These are phyloP conservation scores for Botrylloides violaceus DNA, from an alignment of 23 tunicate species.

Conservation along the genomic window DNA sequence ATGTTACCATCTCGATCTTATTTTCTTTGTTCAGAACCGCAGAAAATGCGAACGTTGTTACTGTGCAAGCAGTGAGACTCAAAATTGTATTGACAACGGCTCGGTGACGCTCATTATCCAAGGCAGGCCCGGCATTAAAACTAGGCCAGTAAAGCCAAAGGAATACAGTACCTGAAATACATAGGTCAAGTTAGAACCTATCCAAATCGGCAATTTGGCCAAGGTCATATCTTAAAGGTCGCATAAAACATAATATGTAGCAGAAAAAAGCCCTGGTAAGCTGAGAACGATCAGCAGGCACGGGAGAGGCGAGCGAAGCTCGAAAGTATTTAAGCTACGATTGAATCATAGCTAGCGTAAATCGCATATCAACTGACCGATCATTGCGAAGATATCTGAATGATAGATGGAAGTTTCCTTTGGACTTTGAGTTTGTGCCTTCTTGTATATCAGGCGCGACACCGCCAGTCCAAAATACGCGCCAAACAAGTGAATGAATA, in stretches of 20 bases:
- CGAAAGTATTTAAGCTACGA: too few species aligned
- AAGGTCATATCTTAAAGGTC: too few species aligned
- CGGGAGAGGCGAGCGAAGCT: too few species aligned
- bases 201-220: too few species aligned
- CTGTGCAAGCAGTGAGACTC: conserved; percentile 73
- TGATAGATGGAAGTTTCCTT: conserved; percentile 94
- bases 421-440: conserved; percentile 35
- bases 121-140: conserved; percentile 94
- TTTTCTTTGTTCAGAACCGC: conserved; percentile 56
- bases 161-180: conserved; percentile 71
- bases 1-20: conserved; percentile 74
- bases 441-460: conserved; percentile 71
- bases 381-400: conserved; percentile 96
- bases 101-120: conserved; percentile 89
- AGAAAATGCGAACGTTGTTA: conserved; percentile 75
- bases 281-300: too few species aligned
- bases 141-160: conserved; percentile 99
- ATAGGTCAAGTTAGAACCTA: not conserved
- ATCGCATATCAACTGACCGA: too few species aligned
- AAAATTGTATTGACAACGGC: conserved; percentile 92
- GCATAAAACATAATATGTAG: too few species aligned
- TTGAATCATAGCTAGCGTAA: too few species aligned
- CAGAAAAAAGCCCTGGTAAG: too few species aligned
- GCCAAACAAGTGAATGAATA: conserved; percentile 93
- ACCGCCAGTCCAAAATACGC: conserved; percentile 99